Conservation (phyloP, 2,113 vertebrate genomes). For the Forbesichthys agassizii region DNA sequence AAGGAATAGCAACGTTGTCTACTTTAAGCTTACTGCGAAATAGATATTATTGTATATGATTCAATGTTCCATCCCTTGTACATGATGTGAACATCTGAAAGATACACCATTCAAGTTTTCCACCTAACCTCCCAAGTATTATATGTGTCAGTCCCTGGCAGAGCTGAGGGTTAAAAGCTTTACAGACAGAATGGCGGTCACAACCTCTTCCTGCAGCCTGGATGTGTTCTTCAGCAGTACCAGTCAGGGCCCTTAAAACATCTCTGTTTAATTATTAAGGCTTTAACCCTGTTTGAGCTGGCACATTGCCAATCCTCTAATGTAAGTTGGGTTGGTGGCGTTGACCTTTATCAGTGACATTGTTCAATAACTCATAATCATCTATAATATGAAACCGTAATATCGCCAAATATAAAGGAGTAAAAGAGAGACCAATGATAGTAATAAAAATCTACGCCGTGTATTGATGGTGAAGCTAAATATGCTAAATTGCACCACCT, state of each 20-base stretch:
- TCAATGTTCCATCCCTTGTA: no score
- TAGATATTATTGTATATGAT: no score
- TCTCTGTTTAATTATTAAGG: constrained; percentile 66
- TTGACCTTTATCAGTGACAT: constrained; percentile 68
- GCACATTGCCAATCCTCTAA: constrained; percentile 54
- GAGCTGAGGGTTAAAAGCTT: constrained; percentile 59
- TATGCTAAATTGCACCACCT: no score
- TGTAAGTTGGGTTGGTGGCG: constrained; percentile 62
- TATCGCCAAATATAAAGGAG: constrained; percentile 60
- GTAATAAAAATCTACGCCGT: not conserved
- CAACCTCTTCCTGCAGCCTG: constrained; percentile 32
- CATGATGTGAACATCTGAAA: constrained; percentile 14
- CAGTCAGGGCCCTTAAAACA: constrained; percentile 46
- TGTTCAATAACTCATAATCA: constrained; percentile 58
- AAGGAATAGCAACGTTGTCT: no score
- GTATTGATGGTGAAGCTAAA: no score
- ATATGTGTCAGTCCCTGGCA: constrained; percentile 29
- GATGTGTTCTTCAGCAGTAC: constrained; percentile 36
- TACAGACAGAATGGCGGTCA: constrained; percentile 44
- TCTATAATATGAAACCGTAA: constrained; percentile 60
- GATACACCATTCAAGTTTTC: constrained; percentile 28
- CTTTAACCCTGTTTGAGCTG: constrained; percentile 51
- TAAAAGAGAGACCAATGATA: constrained; percentile 25
- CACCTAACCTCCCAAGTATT: constrained; percentile 35
- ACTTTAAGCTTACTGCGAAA: no score